Percentiles rank a stretch among this genome's conserved stretches.
Conservation (phyloP, 2,113 vertebrate genomes). For the Myxocyprinus asiaticus region DNA sequence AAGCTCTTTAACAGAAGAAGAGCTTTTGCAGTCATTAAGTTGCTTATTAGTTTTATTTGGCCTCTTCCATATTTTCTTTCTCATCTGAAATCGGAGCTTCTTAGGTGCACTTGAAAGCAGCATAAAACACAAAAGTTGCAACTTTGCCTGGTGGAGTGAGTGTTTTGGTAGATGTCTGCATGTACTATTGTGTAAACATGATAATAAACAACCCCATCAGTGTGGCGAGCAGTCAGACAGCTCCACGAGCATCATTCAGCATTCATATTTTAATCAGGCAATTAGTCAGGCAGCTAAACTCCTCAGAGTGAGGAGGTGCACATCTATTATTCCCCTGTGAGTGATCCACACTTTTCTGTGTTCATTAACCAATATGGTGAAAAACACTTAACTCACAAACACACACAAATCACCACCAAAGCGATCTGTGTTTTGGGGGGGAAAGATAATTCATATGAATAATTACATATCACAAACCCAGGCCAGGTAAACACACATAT, state of each 20-base stretch:
- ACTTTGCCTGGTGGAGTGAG: too few relatives aligned
- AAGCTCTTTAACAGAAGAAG: too few relatives aligned
- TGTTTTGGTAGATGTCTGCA: too few relatives aligned
- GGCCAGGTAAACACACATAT: not conserved
- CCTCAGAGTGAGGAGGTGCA: slow-evolving; percentile 29
- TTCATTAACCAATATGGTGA: slow-evolving; percentile 13
- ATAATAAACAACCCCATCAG: slow-evolving; percentile 6
- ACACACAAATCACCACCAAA: not conserved
- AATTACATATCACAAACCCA: not conserved
- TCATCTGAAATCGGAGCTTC: too few relatives aligned
- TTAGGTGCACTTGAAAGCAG: too few relatives aligned
- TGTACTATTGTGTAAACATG: too few relatives aligned
- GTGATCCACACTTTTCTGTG: not conserved
- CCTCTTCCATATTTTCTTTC: too few relatives aligned
- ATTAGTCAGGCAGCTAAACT: slow-evolving; percentile 49
- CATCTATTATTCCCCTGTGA: slow-evolving; percentile 29
- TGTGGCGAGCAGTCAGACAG: slow-evolving; percentile 13
- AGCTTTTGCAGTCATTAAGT: too few relatives aligned
- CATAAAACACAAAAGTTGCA: too few relatives aligned
- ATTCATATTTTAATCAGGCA: slow-evolving; percentile 29
- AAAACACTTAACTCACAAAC: not conserved
- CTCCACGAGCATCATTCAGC: not conserved
- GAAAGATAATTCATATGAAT: not conserved
- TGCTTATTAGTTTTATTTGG: too few relatives aligned
- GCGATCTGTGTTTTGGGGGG: not conserved